Conservation (phyloP, 2,797 vertebrate species). For the Sciurus vulgaris region DNA sequence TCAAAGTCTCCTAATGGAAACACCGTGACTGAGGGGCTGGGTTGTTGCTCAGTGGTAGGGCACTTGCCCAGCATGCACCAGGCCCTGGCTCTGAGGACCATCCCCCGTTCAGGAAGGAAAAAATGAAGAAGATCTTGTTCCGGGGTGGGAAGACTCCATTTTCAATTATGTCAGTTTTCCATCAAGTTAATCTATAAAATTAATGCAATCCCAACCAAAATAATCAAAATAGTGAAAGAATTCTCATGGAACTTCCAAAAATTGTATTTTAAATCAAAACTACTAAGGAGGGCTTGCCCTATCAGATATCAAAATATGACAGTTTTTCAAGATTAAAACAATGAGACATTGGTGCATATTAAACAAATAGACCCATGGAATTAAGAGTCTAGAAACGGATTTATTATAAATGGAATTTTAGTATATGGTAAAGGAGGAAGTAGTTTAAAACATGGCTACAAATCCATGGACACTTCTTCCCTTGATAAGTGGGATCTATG, state of each 20-base stretch:
- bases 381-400: not conserved
- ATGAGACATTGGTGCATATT: not conserved
- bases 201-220: not conserved
- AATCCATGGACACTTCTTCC: not conserved
- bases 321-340: not conserved
- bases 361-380: not conserved
- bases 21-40: not conserved
- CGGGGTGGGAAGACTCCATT: not conserved
- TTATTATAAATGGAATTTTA: not conserved
- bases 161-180: not conserved
- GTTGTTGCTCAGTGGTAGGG: not conserved
- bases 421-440: not conserved
- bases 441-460: not conserved
- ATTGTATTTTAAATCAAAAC: not conserved
- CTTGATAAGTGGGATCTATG: not conserved
- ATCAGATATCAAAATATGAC: not conserved
- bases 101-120: not conserved
- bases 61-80: too few species aligned
- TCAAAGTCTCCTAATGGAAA: not conserved
- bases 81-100: not conserved
- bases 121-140: not conserved
- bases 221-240: not conserved
- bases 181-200: not conserved
- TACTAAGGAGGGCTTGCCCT: not conserved
- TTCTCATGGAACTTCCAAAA: not conserved